phyloP scores from a whole-genome alignment of 2,113 vertebrate genomes.

The Pungitius pungitius region DNA sequence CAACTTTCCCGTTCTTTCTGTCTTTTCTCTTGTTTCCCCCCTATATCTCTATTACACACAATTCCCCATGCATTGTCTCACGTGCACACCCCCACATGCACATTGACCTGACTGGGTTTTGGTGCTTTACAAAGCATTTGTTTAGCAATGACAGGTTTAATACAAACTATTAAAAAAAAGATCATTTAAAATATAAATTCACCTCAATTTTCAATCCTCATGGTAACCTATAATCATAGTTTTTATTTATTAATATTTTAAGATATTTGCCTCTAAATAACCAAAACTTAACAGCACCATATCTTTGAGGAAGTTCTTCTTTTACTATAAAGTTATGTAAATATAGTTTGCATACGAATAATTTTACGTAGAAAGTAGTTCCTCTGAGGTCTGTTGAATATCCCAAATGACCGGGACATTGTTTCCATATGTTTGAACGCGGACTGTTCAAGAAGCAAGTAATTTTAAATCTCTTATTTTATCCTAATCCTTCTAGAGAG shows the following conservation, averaged over 20 bases:
- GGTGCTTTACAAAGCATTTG: no score
- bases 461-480: background rate
- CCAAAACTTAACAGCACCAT: background rate
- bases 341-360: background rate
- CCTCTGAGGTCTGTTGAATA: background rate
- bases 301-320: background rate
- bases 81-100: background rate
- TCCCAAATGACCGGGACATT: background rate
- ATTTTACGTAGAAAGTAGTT: background rate
- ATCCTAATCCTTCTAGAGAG: background rate
- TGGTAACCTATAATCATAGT: background rate
- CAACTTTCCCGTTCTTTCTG: conserved; percentile 5
- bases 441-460: background rate
- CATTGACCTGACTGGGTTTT: no score
- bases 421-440: background rate
- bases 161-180: background rate
- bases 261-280: background rate
- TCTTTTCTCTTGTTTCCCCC: conserved; percentile 1
- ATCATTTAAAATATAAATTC: background rate
- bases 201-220: background rate
- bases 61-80: background rate
- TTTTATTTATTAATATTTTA: background rate
- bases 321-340: background rate
- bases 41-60: background rate
- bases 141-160: background rate